phyloP scores from a whole-genome alignment of 2,888 invertebrate genomes.

The Dione juno region DNA sequence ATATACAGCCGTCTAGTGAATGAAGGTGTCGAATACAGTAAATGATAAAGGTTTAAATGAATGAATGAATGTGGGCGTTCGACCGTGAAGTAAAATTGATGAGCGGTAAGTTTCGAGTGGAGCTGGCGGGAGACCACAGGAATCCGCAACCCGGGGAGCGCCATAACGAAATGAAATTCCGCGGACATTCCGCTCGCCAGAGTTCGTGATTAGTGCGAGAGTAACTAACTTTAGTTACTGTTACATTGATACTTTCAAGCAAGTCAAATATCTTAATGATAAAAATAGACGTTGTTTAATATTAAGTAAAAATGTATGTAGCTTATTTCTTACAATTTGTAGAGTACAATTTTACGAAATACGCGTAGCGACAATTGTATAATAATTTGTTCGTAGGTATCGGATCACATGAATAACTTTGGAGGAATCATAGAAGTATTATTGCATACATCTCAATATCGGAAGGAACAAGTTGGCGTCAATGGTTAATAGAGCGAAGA shows the following conservation, averaged over 20 bases:
- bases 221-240: constrained; percentile 31
- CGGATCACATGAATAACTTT: neutral
- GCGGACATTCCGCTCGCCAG: constrained; percentile 59
- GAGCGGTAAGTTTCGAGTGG: constrained; percentile 38
- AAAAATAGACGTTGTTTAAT: neutral
- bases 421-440: constrained; percentile 23
- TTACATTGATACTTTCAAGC: constrained; percentile 19
- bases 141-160: constrained; percentile 64
- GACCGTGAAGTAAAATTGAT: constrained; percentile 41
- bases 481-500: constrained; percentile 65
- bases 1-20: neutral
- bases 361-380: no score
- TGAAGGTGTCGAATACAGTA: constrained; percentile 29
- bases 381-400: no score
- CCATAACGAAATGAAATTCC: constrained; percentile 81
- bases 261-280: neutral
- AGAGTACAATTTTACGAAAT: no score
- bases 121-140: constrained; percentile 58
- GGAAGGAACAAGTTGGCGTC: constrained; percentile 64
- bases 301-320: neutral
- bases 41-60: constrained; percentile 39
- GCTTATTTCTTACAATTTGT: no score
- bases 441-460: constrained; percentile 46
- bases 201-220: constrained; percentile 50
- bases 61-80: constrained; percentile 36